Conservation (phyloP, 2,888 invertebrate species). For the Nymphalis c-album region DNA sequence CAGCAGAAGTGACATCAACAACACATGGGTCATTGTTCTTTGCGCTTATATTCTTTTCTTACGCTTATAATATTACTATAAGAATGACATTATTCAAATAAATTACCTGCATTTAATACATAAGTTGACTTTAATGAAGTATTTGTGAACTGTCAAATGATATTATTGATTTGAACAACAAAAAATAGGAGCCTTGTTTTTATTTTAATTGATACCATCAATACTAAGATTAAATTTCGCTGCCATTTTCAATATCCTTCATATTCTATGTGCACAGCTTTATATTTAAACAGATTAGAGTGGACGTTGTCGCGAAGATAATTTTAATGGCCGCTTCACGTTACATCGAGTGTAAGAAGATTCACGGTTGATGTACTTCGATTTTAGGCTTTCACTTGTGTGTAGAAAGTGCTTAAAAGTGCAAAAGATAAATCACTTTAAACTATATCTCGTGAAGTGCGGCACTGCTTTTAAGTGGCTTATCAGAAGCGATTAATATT, state of each 20-base stretch:
- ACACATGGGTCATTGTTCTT: neutral
- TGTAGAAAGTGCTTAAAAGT: conserved; percentile 42
- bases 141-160: too few species aligned
- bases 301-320: conserved; percentile 59
- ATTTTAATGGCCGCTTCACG: conserved; percentile 68
- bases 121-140: too few species aligned
- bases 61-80: too few species aligned
- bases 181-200: neutral
- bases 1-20: conserved; percentile 1
- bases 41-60: too few species aligned
- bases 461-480: conserved; percentile 24
- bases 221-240: neutral
- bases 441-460: conserved; percentile 20
- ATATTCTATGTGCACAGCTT: conserved; percentile 26
- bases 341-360: conserved; percentile 53
- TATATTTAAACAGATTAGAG: conserved; percentile 64
- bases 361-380: conserved; percentile 48
- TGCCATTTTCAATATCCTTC: conserved; percentile 8
- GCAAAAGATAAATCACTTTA: conserved; percentile 33
- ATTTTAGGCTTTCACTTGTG: conserved; percentile 59
- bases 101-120: neutral
- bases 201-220: neutral
- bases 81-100: neutral
- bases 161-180: neutral
- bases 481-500: conserved; percentile 23